Evolutionary conservation across 2,888 invertebrate species (phyloP).

Genomic region (Notodonta ziczac): DNA sequence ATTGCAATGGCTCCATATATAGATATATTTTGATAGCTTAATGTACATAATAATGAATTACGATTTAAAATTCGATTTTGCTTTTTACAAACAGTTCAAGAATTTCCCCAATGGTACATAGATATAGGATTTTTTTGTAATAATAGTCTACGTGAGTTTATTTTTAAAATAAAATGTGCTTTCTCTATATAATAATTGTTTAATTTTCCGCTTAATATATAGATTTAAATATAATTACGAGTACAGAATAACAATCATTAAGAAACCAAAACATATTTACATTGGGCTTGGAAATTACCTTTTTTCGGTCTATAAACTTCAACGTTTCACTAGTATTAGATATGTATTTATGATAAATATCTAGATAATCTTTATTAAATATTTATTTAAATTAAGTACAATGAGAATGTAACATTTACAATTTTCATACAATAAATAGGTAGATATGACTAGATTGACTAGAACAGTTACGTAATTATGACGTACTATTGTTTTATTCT

Average conservation of each 20-base stretch:
- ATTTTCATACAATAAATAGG: conserved; percentile 35
- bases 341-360: conserved; percentile 7
- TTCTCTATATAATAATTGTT: conserved; percentile 30
- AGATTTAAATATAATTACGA: not conserved
- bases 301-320: not conserved
- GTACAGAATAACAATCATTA: conserved; percentile 18
- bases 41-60: conserved; percentile 1
- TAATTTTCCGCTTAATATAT: conserved; percentile 24
- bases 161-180: conserved; percentile 39
- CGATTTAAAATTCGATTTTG: conserved; percentile 7
- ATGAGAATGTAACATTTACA: conserved; percentile 42
- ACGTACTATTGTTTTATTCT: not conserved
- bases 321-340: not conserved
- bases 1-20: not conserved
- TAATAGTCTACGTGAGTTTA: conserved; percentile 30
- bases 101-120: conserved; percentile 3
- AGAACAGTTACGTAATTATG: not conserved
- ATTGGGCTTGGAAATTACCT: conserved; percentile 7
- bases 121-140: conserved; percentile 8
- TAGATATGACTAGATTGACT: conserved; percentile 38
- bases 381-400: not conserved
- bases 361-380: conserved; percentile 8
- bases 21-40: not conserved
- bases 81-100: conserved; percentile 16
- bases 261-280: conserved; percentile 47